Conservation (phyloP, 2,888 invertebrate species). For the Norana najaformis region DNA sequence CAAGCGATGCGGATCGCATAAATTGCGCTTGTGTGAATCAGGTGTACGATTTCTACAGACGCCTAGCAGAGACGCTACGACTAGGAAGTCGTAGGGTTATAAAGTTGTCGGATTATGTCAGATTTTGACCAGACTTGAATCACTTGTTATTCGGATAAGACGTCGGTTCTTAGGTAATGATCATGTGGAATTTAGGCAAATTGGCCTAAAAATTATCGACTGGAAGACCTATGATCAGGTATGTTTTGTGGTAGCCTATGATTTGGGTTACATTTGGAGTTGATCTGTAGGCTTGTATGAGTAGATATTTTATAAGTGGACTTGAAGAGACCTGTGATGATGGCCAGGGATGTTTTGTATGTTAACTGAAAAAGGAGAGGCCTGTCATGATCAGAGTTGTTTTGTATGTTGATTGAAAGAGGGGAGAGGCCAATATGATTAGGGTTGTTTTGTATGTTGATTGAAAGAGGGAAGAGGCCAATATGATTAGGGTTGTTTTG, state of each 20-base stretch:
- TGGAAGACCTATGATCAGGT: background rate
- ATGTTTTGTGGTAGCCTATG: background rate
- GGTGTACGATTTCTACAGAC: background rate
- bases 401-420: background rate
- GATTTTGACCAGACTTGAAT: background rate
- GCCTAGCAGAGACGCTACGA: background rate
- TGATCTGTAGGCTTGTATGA: background rate
- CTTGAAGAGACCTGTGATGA: background rate
- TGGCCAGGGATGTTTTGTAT: background rate
- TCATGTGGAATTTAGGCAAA: background rate
- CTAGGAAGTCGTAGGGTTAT: no score
- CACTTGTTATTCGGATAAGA: background rate
- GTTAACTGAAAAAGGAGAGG: no score
- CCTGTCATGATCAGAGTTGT: no score
- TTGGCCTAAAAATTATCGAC: background rate
- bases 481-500: no score
- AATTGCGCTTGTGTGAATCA: background rate
- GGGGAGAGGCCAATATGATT: no score
- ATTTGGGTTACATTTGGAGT: background rate
- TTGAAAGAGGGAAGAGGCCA: no score
- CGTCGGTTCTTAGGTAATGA: background rate
- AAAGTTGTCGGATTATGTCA: background rate
- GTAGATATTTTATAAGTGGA: background rate
- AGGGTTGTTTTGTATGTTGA: no score
- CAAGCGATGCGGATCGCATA: constrained; percentile 13